These are phyloP conservation scores for Hemistola chrysoprasaria DNA, from an alignment of 2,888 invertebrate genomes.

Conservation along the genomic window DNA sequence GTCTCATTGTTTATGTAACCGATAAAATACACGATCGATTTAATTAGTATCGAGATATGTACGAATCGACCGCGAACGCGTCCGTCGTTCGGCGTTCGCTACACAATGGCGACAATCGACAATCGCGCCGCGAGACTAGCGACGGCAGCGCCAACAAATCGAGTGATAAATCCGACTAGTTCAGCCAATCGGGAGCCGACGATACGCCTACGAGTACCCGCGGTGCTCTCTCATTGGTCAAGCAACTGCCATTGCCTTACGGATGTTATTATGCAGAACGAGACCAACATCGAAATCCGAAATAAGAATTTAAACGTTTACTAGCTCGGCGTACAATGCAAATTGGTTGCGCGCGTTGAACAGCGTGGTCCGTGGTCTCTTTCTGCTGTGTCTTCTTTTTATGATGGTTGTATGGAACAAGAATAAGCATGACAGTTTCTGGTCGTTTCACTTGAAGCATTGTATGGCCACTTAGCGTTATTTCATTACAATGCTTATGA, in stretches of 20 bases:
- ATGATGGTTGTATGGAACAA: conserved; percentile 50
- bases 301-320: conserved; percentile 80
- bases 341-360: conserved; percentile 73
- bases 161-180: conserved; percentile 68
- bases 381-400: conserved; percentile 57
- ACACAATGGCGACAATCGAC: conserved; percentile 80
- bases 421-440: conserved; percentile 53
- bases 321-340: conserved; percentile 73
- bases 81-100: conserved; percentile 60
- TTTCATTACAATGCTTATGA: conserved; percentile 42
- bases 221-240: conserved; percentile 71
- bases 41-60: conserved; percentile 57
- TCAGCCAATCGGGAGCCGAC: conserved; percentile 62
- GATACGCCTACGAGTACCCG: conserved; percentile 73
- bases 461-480: conserved; percentile 53
- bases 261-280: conserved; percentile 80
- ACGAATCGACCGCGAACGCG: conserved; percentile 64
- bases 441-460: conserved; percentile 49
- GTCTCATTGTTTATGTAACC: conserved; percentile 48
- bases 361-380: conserved; percentile 66
- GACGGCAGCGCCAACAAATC: conserved; percentile 75
- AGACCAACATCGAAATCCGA: conserved; percentile 72
- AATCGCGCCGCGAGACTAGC: conserved; percentile 76
- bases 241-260: conserved; percentile 80
- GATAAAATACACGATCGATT: conserved; percentile 57